These are phyloP conservation scores for Caranx ignobilis DNA, from an alignment of 2,113 vertebrate species.

Conservation along the genomic window DNA sequence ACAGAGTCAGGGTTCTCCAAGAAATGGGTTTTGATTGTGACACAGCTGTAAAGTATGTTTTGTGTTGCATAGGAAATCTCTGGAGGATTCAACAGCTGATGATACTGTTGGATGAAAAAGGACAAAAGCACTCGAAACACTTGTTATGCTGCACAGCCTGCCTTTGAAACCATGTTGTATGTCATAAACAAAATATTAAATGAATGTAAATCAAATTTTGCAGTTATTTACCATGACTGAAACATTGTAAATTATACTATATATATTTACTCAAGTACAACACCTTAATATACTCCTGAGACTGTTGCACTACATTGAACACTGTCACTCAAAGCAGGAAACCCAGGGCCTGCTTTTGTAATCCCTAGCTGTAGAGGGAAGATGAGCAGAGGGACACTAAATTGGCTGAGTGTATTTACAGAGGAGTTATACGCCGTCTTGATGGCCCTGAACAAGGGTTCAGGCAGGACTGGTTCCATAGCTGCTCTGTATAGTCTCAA, in stretches of 20 bases:
- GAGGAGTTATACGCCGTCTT: too few relatives aligned
- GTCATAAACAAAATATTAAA: slow-evolving; percentile 74
- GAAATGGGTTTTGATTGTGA: slow-evolving; percentile 66
- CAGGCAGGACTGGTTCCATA: too few relatives aligned
- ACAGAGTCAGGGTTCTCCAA: slow-evolving; percentile 50
- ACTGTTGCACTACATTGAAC: background rate
- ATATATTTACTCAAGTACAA: background rate
- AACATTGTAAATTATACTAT: background rate
- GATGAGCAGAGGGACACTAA: too few relatives aligned
- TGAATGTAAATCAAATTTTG: slow-evolving; percentile 72
- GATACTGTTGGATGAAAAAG: slow-evolving; percentile 49
- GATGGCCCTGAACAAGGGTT: too few relatives aligned
- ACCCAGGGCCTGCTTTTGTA: too few relatives aligned
- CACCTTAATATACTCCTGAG: background rate
- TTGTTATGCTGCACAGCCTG: slow-evolving; percentile 75
- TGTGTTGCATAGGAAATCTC: slow-evolving; percentile 46
- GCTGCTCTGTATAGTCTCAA: too few relatives aligned
- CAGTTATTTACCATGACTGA: background rate
- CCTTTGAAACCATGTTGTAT: slow-evolving; percentile 70
- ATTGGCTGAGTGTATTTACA: too few relatives aligned
- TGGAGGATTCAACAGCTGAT: slow-evolving; percentile 47
- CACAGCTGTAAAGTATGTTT: slow-evolving; percentile 65
- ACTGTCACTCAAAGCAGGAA: too few relatives aligned
- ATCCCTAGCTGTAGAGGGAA: too few relatives aligned
- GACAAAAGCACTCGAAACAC: slow-evolving; percentile 65